phyloP scores from a whole-genome alignment of 2,888 invertebrate genomes.

The Melanargia galathea region DNA sequence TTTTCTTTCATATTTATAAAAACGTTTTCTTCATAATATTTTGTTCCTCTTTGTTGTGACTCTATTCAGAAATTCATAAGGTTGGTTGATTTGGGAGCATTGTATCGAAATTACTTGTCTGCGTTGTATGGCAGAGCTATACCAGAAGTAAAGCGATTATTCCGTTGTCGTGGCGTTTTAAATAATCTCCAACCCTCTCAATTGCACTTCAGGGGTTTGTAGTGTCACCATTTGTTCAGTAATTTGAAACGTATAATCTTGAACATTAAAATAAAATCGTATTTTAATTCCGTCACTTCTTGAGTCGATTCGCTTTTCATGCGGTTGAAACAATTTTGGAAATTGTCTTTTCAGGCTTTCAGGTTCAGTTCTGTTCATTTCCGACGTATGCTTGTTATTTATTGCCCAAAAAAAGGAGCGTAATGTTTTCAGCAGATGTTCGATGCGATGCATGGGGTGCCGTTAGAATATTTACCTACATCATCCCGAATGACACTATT shows the following conservation, averaged over 20 bases:
- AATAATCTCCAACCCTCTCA: slow-evolving; percentile 26
- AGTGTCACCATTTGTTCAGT: slow-evolving; percentile 4
- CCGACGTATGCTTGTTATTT: too few species aligned
- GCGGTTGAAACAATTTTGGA: too few species aligned
- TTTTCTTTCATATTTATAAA: background rate
- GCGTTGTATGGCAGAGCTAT: slow-evolving; percentile 2
- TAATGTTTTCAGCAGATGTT: too few species aligned
- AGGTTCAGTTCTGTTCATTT: too few species aligned
- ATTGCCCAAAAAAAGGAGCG: too few species aligned
- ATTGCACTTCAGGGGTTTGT: slow-evolving; percentile 16
- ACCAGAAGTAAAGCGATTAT: slow-evolving; percentile 22
- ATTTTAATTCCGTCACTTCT: background rate
- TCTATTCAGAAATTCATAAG: slow-evolving; percentile 10
- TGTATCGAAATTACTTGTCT: slow-evolving; percentile 15
- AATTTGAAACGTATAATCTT: background rate
- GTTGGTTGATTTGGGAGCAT: slow-evolving; percentile 10
- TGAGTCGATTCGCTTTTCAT: too few species aligned
- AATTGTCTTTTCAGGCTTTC: too few species aligned
- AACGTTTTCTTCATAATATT: slow-evolving; percentile 1
- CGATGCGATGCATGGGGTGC: too few species aligned
- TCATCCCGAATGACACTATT: too few species aligned
- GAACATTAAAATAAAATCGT: background rate
- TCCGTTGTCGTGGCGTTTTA: slow-evolving; percentile 18
- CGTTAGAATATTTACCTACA: too few species aligned
- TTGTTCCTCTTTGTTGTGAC: background rate